Evolutionary conservation across 2,888 invertebrate genomes (phyloP), one percentile per base, ranked within the genome.

Genomic region (Branchellion lobata): DNA sequence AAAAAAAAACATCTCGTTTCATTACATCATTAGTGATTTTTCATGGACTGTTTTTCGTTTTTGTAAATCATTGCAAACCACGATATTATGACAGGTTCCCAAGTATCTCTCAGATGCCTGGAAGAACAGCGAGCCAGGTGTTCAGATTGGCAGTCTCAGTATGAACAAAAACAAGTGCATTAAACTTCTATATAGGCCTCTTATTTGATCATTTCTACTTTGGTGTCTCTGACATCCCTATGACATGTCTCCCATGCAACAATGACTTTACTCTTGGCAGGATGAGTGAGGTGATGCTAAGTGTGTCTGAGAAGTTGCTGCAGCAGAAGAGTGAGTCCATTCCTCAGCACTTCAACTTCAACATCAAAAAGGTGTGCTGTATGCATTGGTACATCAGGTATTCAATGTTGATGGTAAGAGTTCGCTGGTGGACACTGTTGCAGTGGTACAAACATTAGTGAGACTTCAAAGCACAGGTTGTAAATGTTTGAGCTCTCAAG

Each of bases 31-130:
- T n/a, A n/a, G n/a, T n/a, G n/a, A n/a, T n/a, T n/a, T n/a, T n/a
- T n/a, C n/a, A n/a, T n/a, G n/a, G n/a, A n/a, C n/a, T n/a, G n/a
- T n/a, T n/a, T n/a, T n/a, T n/a, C n/a, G n/a, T n/a, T n/a, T n/a
- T n/a, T n/a, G n/a, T n/a, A n/a, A n/a, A n/a, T n/a, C n/a, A n/a
- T n/a, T n/a, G n/a, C n/a, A n/a, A n/a, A 75, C 11, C 21, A n/a
- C n/a, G n/a, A n/a, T n/a, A n/a, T n/a, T n/a, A n/a, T n/a, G n/a
- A n/a, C n/a, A 90, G 90, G 90, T 91, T 14, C 97, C 97, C 0
- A 97, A 97, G 89, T 97, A 97, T 87, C 92, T 97, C 84, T 94
- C 96, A 3, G 94, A 93, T 85, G 92, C 93, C 89, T 97, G 97
- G 97, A 93, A 94, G 86, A 94, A 93, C 86, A 92, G 94, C 11